A percentile compares a stretch with the other conserved stretches of the same genome.
Conservation (phyloP, 2,888 invertebrate genomes). For the Desoria tigrina region DNA sequence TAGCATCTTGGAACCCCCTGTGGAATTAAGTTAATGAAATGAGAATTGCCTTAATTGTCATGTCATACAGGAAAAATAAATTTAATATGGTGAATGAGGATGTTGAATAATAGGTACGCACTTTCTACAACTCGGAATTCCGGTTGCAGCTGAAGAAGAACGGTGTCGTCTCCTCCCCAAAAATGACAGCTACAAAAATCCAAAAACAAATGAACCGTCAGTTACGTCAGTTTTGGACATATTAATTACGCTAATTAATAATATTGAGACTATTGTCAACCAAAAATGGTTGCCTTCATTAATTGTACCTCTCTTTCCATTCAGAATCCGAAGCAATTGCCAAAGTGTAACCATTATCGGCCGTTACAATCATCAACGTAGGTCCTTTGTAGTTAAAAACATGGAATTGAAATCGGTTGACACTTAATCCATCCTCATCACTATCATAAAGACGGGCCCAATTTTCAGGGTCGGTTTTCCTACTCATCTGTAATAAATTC, state of each 20-base stretch:
- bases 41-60: neutral
- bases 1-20: slow-evolving; percentile 70
- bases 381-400: slow-evolving; percentile 73
- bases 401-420: slow-evolving; percentile 73
- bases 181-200: slow-evolving; percentile 68
- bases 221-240: too few relatives aligned
- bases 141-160: slow-evolving; percentile 72
- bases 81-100: too few relatives aligned
- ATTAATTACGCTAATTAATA: too few relatives aligned
- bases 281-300: too few relatives aligned
- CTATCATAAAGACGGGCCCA: slow-evolving; percentile 85
- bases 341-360: slow-evolving; percentile 67
- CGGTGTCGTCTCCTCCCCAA: slow-evolving; percentile 78
- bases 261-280: too few relatives aligned
- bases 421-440: slow-evolving; percentile 79
- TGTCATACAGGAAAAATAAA: too few relatives aligned
- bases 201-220: too few relatives aligned
- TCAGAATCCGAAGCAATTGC: slow-evolving; percentile 76
- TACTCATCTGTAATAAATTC: slow-evolving; percentile 51
- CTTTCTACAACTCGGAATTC: slow-evolving; percentile 60
- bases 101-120: too few relatives aligned
- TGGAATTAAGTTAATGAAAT: slow-evolving; percentile 30
- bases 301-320: slow-evolving; percentile 72
- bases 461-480: slow-evolving; percentile 62
- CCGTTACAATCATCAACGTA: slow-evolving; percentile 62